A percentile compares a stretch with the other conserved stretches of the same genome.
Evolutionary conservation across 2,888 invertebrate genomes (phyloP).

Genomic region (Stenichneumon culpator): DNA sequence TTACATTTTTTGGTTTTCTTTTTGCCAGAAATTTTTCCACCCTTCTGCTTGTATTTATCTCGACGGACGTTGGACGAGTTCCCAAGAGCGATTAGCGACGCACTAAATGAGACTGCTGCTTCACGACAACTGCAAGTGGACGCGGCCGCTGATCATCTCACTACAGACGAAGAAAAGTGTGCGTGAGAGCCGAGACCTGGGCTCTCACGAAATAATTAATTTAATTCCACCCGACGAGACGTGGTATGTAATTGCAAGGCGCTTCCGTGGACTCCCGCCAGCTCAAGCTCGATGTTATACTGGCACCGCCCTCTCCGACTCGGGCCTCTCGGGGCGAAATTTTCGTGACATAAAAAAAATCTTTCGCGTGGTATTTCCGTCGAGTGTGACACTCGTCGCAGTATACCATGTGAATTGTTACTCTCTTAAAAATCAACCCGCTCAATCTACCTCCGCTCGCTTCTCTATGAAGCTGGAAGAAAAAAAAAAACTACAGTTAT

Average conservation of each 20-base stretch:
- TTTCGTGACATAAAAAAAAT: slow-evolving; percentile 21
- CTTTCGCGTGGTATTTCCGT: neutral
- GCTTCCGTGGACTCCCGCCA: slow-evolving; percentile 34
- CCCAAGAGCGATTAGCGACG: slow-evolving; percentile 31
- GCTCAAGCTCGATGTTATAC: slow-evolving; percentile 17
- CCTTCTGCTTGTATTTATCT: neutral
- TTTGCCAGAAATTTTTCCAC: neutral
- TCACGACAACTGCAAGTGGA: slow-evolving; percentile 1
- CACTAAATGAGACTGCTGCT: slow-evolving; percentile 47
- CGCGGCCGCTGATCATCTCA: slow-evolving; percentile 9
- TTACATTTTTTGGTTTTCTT: neutral
- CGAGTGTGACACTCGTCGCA: slow-evolving; percentile 25
- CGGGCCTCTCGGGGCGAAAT: slow-evolving; percentile 3
- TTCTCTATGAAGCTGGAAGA: neutral
- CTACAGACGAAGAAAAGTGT: slow-evolving; percentile 8
- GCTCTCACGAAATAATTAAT: slow-evolving; percentile 67
- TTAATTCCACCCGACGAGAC: slow-evolving; percentile 65
- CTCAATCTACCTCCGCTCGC: neutral
- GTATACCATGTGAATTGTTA: neutral
- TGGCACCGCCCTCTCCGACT: neutral
- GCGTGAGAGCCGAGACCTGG: slow-evolving; percentile 11
- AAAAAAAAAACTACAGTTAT: neutral
- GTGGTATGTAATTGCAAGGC: slow-evolving; percentile 70
- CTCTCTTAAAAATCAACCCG: neutral
- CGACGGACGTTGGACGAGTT: neutral